Base-by-base conservation (phyloP, 2,113 vertebrate species). In the Tragelaphus imberbis region DNA sequence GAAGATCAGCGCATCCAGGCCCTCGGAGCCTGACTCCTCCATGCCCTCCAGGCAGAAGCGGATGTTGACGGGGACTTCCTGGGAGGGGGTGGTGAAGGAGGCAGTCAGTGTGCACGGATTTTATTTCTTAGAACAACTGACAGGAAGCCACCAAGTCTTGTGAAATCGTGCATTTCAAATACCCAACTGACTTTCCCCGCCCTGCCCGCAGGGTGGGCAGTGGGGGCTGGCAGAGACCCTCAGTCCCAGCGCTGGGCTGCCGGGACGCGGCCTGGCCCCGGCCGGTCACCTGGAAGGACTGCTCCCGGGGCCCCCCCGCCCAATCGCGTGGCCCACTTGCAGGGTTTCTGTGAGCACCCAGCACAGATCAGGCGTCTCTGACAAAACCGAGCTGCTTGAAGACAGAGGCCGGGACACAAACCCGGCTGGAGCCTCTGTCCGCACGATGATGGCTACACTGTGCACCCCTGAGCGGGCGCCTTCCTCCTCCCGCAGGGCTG, bases 1-100 rank as follows among this genome's bases (percentile, higher is more conserved):
- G 82, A 99, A 99, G 92, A 99, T 99, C 91, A 99, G 98, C 0
- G 99, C 99, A 25, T 99, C 99, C 89, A 99, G 98, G 58, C 99
- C 99, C 96, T 99, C 99, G 0, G 99, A 99, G 55, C 99, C 99
- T 0, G 99, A 99, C 95, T 99, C 99, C 95, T 99, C 99, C 99
- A 99, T 99, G 84, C 99, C 99, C 94, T 99, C 99, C 0, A 99
- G 99, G 96, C 99, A 99, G 98, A 99, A 99, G 71, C 99, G 99
- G 61, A 99, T 88, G 94, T 99, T 99, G 98, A 99, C 99, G 4
- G 99, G 99, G 85, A 99, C 97, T 7, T 99, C 99, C 99, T 99
- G 97, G 15, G 93, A 80, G 97, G 5, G 81, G 59, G 61, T 77
- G n/a, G 6, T 30, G 88, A 28, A 1, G 1, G 7, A 36, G 56